Base-by-base conservation (phyloP, 2,797 vertebrate genomes). In the Sebastes melanostomus region DNA sequence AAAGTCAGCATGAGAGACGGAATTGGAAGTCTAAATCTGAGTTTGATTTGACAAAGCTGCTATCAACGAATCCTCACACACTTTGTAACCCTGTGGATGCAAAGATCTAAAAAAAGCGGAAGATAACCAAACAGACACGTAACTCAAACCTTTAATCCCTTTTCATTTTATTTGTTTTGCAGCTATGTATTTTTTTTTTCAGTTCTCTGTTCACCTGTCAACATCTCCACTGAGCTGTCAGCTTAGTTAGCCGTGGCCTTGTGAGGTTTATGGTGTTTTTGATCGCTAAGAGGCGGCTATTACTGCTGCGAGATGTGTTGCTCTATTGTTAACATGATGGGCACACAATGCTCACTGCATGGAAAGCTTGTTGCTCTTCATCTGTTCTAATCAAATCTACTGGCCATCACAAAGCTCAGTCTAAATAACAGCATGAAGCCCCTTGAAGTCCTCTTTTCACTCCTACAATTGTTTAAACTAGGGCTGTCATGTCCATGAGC, bases 11-110 rank as follows among this genome's bases (percentile, higher is more conserved):
- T 54, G 67, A 80, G n/a, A 86, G 50, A 73, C 42, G 24, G 56
- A 78, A 78, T 68, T 38, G 50, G 18, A 72, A 67, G 84, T 66
- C 66, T 77, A 77, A 78, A 86, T 86, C 81, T 24, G 68, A 87
- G 77, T 86, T 74, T 63, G 46, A 82, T 88, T 79, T 61, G 75
- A 82, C 78, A 86, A 87, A 84, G 72, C 75, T 52, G 38, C 34
- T 60, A 78, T 81, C 66, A 85, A 18, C 6, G 3, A 82, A 78
- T 85, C 68, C 68, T 65, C 6, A 20, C 32, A 66, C 18, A 27
- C 68, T 34, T 75, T 81, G 38, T 54, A 61, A 77, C 61, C 54
- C 32, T 38, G 38, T 22, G 65, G 63, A 78, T 30, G 68, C 52
- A 79, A 59, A 65, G 65, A 70, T 83, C 50, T 89, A 1, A 73